Evolutionary conservation across 2,888 invertebrate species (phyloP), one percentile per base, ranked within the genome.

Genomic region (Holacanthella duospinosa): DNA sequence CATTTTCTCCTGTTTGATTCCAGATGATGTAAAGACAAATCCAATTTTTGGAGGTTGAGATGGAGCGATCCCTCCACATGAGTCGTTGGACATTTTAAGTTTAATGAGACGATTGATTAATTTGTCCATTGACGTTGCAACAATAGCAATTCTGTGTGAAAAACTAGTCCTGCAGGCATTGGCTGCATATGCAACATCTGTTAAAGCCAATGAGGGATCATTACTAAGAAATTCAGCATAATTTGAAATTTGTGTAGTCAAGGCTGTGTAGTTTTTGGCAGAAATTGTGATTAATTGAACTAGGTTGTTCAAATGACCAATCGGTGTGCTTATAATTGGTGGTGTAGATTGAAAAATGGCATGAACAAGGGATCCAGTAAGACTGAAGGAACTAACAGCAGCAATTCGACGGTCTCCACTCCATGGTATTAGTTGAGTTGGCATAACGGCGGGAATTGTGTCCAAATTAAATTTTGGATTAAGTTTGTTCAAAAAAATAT

Each of bases 381-480:
- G 27, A 1, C 62, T 53, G 36, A 62, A 59, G 1, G 59, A 67
- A 28, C 59, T 62, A 1, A 58, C 36, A 36, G 26, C 59, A 59
- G 62, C 62, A 36, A 62, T 48, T 36, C 53, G n/a, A n/a, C 12
- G 44, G 1, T 21, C 12, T 12, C 27, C 27, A n/a, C 9, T 25
- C 29, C 26, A 29, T 1, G n/a, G 3, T 58, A 63, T 43, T 27
- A 36, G 21, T 43, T 59, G 26, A 2, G 25, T 55, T 24, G 71
- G 71, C 28, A 71, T 68, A n/a, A 56, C 29, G 1, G 66, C 62
- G 19, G 68, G 67, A 60, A 70, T 29, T 12, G 60, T 36, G 26
- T 64, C 64, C 1, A 70, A 57, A 25, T 66, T 62, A 28, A 70
- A 66, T 43, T 67, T 44, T 12, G 67, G 66, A 25, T 70, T 70